These are phyloP conservation scores for Trachops cirrhosus DNA, from an alignment of 2,797 vertebrate species.

Conservation along the genomic window DNA sequence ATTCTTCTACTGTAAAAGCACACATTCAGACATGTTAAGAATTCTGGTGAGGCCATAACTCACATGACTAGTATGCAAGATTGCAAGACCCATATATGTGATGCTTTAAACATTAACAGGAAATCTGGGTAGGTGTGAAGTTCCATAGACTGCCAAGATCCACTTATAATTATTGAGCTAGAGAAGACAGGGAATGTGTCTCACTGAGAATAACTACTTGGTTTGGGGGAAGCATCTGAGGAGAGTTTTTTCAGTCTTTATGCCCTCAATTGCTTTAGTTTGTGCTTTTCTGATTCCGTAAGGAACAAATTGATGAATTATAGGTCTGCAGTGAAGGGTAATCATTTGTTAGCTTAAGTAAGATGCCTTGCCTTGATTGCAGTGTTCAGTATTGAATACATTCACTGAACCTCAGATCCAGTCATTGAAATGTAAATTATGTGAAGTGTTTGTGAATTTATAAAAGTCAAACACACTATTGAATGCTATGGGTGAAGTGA, in stretches of 20 bases:
- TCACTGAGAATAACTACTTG: not conserved
- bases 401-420: constrained; percentile 14
- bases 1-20: not conserved
- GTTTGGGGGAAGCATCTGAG: not conserved
- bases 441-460: constrained; percentile 54
- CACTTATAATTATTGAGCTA: not conserved
- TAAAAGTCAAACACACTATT: constrained; percentile 38
- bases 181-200: not conserved
- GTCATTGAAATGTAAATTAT: constrained; percentile 50
- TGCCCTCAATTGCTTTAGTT: not conserved
- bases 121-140: not conserved
- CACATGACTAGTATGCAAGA: not conserved
- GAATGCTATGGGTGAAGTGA: constrained; percentile 10
- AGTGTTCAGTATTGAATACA: constrained; percentile 33
- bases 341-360: constrained; percentile 62
- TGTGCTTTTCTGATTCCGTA: constrained; percentile 45
- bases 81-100: not conserved
- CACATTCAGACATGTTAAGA: not conserved
- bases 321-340: constrained; percentile 55
- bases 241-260: not conserved
- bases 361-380: constrained; percentile 59
- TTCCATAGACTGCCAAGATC: not conserved
- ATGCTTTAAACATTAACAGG: not conserved
- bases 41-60: not conserved
- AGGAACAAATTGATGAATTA: constrained; percentile 69